Base-by-base conservation (phyloP, 2,113 vertebrate species). In the Scortum barcoo region DNA sequence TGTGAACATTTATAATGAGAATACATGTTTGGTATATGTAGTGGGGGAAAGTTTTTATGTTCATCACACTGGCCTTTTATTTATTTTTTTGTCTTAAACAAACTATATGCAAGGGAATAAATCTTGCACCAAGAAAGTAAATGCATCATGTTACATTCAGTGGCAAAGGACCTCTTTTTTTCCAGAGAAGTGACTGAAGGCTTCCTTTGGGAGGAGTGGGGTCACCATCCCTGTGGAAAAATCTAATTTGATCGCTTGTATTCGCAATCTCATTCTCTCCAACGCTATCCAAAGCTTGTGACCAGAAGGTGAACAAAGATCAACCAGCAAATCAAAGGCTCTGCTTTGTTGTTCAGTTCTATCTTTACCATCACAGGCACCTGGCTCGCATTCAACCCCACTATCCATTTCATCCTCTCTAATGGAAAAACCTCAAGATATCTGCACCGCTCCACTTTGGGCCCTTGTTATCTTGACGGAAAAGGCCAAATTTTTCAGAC, bases 1-100 rank as follows among this genome's bases (percentile, higher is more conserved):
- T 90, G 72, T 78, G 69, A 66, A n/a, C 38, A n/a, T 50, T 88
- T 51, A 82, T 57, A 81, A 86, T 76, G 26, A 72, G 48, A 75
- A 81, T 73, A 46, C 51, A 57, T 80, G 70, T 86, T 75, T 60
- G 11, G 40, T 70, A 33, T 78, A 80, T 28, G 68, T 63, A 70
- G 10, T 74, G 53, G 19, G 19, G 71, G 57, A 81, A 60, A 22
- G 22, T 28, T 62, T 53, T 70, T 24, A 42, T 24, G 48, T 72
- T 28, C 42, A 13, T 70, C 42, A 82, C 63, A 65, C 36, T 53
- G 74, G 33, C 30, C 48, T 20, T 68, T 79, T 83, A 16, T 76
- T 83, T n/a, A n/a, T n/a, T 48, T 26, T 51, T 24, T 80, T 62
- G 46, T 71, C 36, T 67, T 61, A 54, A 53, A 61, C 36, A 10